A percentile compares a stretch with the other conserved stretches of the same genome.
phyloP scores from a whole-genome alignment of 2,888 invertebrate genomes.

The Amorpha juglandis region DNA sequence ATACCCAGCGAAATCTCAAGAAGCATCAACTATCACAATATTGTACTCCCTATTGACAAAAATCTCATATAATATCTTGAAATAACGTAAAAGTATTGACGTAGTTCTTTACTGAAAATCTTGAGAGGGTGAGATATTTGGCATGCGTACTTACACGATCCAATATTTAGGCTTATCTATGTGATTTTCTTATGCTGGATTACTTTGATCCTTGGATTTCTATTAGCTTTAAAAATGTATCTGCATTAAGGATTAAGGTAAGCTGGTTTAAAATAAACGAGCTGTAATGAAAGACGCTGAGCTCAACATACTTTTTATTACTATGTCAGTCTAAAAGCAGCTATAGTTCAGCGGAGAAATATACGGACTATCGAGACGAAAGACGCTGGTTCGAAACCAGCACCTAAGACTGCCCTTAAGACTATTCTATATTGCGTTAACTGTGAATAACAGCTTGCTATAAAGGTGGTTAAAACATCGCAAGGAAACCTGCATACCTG shows the following conservation, averaged over 20 bases:
- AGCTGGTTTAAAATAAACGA: not conserved
- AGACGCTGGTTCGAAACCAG: too few species aligned
- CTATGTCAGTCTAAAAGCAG: too few species aligned
- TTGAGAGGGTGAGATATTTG: not conserved
- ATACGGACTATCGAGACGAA: too few species aligned
- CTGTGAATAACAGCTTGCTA: too few species aligned
- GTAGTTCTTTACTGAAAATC: not conserved
- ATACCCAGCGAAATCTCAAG: too few species aligned
- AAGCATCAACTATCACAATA: not conserved
- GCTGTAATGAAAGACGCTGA: too few species aligned
- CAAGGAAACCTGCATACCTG: too few species aligned
- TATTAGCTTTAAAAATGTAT: not conserved
- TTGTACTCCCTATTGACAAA: not conserved
- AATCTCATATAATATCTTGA: not conserved
- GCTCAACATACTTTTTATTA: too few species aligned
- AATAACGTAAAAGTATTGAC: not conserved
- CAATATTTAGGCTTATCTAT: not conserved
- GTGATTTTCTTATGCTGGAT: conserved; percentile 2
- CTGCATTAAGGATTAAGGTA: not conserved
- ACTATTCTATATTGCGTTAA: too few species aligned
- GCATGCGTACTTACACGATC: not conserved
- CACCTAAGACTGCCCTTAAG: too few species aligned
- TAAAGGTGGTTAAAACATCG: too few species aligned
- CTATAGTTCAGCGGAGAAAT: too few species aligned
- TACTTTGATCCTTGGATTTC: not conserved